Percentiles rank a stretch among this genome's conserved stretches.
phyloP scores from a whole-genome alignment of 2,797 vertebrate genomes.

The Carapus acus region DNA sequence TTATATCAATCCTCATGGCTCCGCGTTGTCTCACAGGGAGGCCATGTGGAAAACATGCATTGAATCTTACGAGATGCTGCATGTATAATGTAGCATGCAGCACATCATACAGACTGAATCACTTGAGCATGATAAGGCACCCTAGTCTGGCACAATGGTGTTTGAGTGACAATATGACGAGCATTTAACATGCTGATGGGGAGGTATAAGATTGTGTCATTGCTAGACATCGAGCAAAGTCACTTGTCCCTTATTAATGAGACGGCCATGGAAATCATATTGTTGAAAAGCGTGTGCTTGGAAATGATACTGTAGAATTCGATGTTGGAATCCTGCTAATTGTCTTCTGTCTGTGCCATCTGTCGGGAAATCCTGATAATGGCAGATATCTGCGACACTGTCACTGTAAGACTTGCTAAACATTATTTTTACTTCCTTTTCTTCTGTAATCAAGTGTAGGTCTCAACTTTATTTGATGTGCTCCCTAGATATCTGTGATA shows the following conservation, averaged over 20 bases:
- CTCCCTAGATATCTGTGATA: no score
- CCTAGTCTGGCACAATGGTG: slow-evolving; percentile 27
- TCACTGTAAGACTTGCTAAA: slow-evolving; percentile 77
- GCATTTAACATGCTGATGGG: slow-evolving; percentile 21
- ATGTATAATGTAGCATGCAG: slow-evolving; percentile 69
- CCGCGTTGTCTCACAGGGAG: slow-evolving; percentile 62
- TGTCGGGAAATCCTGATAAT: slow-evolving; percentile 72
- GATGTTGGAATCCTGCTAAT: slow-evolving; percentile 73
- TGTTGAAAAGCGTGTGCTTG: slow-evolving; percentile 73
- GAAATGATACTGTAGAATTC: slow-evolving; percentile 78
- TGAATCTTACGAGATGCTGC: slow-evolving; percentile 69
- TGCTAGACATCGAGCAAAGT: slow-evolving; percentile 71
- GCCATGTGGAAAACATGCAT: slow-evolving; percentile 70
- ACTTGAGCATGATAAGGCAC: slow-evolving; percentile 41
- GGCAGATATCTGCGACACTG: slow-evolving; percentile 71
- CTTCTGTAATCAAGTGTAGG: slow-evolving; percentile 6
- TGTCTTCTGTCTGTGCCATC: slow-evolving; percentile 60
- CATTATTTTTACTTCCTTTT: slow-evolving; percentile 50
- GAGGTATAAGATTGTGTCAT: slow-evolving; percentile 61
- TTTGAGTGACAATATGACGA: slow-evolving; percentile 38
- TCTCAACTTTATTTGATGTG: no score
- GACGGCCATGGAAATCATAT: slow-evolving; percentile 79
- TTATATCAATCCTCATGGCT: slow-evolving; percentile 57
- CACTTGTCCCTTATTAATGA: slow-evolving; percentile 77
- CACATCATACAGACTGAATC: slow-evolving; percentile 60